Conservation (phyloP, 1,140 invertebrate species). For the Dysdera silvatica region DNA sequence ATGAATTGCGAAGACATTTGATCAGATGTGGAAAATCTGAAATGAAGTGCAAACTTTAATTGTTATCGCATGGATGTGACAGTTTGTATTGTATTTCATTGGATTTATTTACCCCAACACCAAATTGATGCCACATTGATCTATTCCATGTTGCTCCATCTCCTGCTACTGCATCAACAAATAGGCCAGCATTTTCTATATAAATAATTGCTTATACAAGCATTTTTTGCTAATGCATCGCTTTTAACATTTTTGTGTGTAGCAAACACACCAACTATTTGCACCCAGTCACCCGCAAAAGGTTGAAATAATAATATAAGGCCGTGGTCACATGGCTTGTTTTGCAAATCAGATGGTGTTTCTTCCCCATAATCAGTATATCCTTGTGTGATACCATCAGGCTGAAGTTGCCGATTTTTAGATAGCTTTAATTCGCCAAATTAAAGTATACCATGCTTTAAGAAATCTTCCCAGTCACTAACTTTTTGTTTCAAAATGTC, state of each 20-base stretch:
- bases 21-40: neutral
- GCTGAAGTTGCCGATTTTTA: neutral
- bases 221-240: neutral
- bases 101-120: neutral
- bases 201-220: neutral
- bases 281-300: neutral
- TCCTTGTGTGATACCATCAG: neutral
- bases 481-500: neutral
- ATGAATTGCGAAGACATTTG: neutral
- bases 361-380: constrained; percentile 1
- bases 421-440: constrained; percentile 3
- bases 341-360: too few species aligned
- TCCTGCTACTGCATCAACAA: neutral
- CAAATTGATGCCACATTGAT: neutral
- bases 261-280: neutral
- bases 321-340: neutral
- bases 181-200: neutral
- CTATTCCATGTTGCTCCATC: constrained; percentile 7
- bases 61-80: neutral
- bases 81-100: neutral
- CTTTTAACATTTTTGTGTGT: neutral
- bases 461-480: too few species aligned
- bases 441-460: neutral
- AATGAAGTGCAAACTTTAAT: neutral
- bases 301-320: neutral